Conservation (phyloP, 2,113 vertebrate species). For the Meleagris gallopavo region DNA sequence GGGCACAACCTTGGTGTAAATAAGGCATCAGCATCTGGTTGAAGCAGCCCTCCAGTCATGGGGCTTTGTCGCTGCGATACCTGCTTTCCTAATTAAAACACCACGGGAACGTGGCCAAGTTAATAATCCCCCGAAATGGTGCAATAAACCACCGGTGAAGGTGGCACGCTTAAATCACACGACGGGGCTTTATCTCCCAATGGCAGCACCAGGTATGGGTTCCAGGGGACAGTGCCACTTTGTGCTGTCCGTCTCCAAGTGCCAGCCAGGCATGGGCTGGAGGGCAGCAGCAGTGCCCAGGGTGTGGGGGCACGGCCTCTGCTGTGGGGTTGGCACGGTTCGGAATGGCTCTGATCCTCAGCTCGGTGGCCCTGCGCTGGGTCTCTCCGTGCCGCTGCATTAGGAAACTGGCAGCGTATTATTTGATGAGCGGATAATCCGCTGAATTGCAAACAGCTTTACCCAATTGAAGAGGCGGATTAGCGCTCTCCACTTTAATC, state of each 20-base stretch:
- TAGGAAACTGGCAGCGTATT: constrained; percentile 58
- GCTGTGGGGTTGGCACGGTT: fast-evolving
- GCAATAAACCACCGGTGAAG: constrained; percentile 23
- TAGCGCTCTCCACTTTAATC: constrained; percentile 66
- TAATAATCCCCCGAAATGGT: constrained; percentile 47
- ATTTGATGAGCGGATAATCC: constrained; percentile 72
- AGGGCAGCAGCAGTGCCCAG: fast-evolving
- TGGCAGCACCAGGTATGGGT: fast-evolving
- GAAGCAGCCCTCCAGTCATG: not conserved
- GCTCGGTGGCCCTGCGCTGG: fast-evolving
- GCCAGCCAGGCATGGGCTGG: not conserved
- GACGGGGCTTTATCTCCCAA: not conserved
- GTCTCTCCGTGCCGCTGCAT: constrained; percentile 53
- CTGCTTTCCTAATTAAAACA: constrained; percentile 3
- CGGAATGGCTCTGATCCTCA: not conserved
- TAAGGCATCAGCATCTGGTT: constrained; percentile 44
- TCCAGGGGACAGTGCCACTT: not conserved
- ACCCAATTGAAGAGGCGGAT: constrained; percentile 72
- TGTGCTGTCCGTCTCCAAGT: fast-evolving
- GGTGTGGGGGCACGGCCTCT: fast-evolving
- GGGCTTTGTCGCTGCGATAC: constrained; percentile 30
- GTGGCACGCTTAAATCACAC: not conserved
- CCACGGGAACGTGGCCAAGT: constrained; percentile 51
- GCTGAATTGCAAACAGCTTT: constrained; percentile 75
- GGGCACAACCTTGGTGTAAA: not conserved